Conservation (phyloP, 2,113 vertebrate genomes). For the Vanacampus margaritifer region DNA sequence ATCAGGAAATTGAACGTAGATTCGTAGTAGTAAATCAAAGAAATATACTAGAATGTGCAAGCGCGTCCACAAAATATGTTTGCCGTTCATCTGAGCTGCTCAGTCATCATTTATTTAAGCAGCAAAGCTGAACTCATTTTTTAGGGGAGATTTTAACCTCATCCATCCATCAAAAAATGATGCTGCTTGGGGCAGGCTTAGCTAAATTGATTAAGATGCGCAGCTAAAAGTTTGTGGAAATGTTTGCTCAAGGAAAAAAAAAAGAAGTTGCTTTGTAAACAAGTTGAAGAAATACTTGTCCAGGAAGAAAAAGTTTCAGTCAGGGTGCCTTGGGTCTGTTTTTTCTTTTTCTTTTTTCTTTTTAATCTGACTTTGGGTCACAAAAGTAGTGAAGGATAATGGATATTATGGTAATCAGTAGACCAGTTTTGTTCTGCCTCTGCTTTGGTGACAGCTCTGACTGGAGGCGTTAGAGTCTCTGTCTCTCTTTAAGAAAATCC, state of each 20-base stretch:
- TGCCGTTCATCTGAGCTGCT: conserved; percentile 14
- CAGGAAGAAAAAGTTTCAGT: conserved; percentile 45
- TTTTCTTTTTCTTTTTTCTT: conserved; percentile 25
- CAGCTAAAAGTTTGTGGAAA: conserved; percentile 32
- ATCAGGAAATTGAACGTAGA: conserved; percentile 2
- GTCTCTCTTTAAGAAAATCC: background rate
- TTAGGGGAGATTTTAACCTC: conserved; percentile 37
- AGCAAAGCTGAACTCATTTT: conserved; percentile 40
- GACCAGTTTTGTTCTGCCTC: conserved; percentile 7
- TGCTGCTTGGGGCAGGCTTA: conserved; percentile 51
- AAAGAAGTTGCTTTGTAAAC: conserved; percentile 21
- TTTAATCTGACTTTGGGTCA: conserved; percentile 31
- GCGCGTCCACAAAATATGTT: conserved; percentile 16
- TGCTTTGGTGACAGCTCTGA: background rate
- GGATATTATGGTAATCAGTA: conserved; percentile 49
- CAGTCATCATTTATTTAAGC: conserved; percentile 32
- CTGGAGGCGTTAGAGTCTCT: background rate
- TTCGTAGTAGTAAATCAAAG: conserved; percentile 16
- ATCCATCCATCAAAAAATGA: conserved; percentile 11
- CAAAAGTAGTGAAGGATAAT: conserved; percentile 30
- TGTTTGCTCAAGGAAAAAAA: conserved; percentile 36
- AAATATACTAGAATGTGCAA: conserved; percentile 24
- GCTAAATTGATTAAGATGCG: conserved; percentile 55
- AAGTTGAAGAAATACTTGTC: conserved; percentile 29
- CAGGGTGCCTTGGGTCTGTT: conserved; percentile 44